These are phyloP conservation scores for Podarcis siculus DNA, from an alignment of 2,797 vertebrate species.

Conservation along the genomic window DNA sequence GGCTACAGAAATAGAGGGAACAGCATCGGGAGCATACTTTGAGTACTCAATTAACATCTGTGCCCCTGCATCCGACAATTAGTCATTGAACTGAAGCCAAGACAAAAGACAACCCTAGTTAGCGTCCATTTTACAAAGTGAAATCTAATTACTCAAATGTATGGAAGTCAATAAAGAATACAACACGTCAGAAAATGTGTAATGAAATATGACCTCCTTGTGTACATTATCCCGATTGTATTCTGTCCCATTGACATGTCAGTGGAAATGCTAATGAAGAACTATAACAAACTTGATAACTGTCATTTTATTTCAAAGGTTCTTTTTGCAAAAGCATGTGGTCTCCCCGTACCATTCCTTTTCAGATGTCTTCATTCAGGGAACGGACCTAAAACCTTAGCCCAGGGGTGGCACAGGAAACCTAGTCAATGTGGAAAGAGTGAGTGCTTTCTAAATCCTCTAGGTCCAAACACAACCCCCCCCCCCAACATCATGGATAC, in stretches of 20 bases:
- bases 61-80: constrained; percentile 56
- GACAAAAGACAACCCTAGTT: constrained; percentile 62
- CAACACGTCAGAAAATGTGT: constrained; percentile 43
- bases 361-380: neutral
- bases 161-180: constrained; percentile 68
- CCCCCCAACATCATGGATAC: neutral
- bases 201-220: constrained; percentile 49
- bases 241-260: constrained; percentile 36
- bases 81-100: constrained; percentile 56
- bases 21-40: constrained; percentile 38
- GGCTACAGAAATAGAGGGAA: constrained; percentile 57
- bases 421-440: neutral
- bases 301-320: neutral
- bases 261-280: constrained; percentile 36
- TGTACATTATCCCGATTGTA: constrained; percentile 48
- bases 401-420: neutral
- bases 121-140: constrained; percentile 61
- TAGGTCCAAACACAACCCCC: neutral
- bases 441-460: neutral
- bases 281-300: neutral
- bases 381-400: neutral
- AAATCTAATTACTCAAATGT: constrained; percentile 70
- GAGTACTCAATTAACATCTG: constrained; percentile 67
- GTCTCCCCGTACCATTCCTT: neutral
- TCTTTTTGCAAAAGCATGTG: neutral